A percentile compares a stretch with the other conserved stretches of the same genome.
These are phyloP conservation scores for Talpa occidentalis DNA, from an alignment of 2,113 vertebrate species.

Conservation along the genomic window DNA sequence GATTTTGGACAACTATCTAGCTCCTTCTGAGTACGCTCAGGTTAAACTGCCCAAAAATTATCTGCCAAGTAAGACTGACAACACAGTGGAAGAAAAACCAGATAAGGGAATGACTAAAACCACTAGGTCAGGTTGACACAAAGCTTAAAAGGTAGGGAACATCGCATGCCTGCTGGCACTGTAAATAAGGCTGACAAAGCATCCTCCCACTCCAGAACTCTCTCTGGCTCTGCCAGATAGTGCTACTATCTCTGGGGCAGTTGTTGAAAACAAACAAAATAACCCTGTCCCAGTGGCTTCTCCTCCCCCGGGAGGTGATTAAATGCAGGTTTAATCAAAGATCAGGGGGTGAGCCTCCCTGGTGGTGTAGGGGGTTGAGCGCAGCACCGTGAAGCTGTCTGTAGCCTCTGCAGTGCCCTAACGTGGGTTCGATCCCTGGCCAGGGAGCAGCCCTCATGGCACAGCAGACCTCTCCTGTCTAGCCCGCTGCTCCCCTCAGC, in stretches of 20 bases:
- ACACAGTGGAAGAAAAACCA: background rate
- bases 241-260: background rate
- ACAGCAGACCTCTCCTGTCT: no score
- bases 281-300: background rate
- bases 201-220: no score
- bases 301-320: no score
- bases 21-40: background rate
- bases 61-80: background rate
- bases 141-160: background rate
- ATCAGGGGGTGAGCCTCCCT: accelerated
- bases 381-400: no score
- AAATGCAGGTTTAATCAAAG: background rate
- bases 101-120: background rate
- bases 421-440: no score
- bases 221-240: background rate
- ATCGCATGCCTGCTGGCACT: background rate
- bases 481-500: no score
- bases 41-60: background rate
- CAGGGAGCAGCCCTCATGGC: no score
- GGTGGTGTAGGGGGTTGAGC: no score
- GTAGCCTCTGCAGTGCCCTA: no score
- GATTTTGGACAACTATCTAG: background rate
- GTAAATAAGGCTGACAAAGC: background rate
- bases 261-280: background rate
- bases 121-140: background rate